Base-by-base conservation (phyloP, 2,113 vertebrate species). In the Rattus rattus region DNA sequence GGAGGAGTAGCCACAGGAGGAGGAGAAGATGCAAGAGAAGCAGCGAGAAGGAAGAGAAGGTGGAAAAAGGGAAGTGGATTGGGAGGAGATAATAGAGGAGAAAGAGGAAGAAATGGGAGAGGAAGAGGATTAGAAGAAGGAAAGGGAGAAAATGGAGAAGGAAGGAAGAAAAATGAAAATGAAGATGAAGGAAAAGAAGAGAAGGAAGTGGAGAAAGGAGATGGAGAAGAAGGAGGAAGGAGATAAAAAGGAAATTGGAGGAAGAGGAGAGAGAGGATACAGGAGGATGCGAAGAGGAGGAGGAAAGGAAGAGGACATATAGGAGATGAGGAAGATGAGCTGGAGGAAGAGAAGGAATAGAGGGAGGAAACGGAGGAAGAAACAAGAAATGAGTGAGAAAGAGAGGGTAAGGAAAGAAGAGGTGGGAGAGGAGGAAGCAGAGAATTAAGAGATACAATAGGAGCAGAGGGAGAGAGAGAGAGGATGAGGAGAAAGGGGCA, bases 191-290 rank as follows among this genome's bases (percentile, higher is more conserved):
- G 43, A 13, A 14, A 6, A 30, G 52, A 49, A 24, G 75, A 77
- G 43, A 6, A 83, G 54, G n/a, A 36, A 19, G 36, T n/a, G 20
- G 9, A n/a, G 52, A 39, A 33, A 16, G 43, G 22, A 77, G 47
- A 79, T 54, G 52, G 52, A 54, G 52, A 54, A 63, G 30, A 36
- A 49, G 30, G 7, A 52, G 2, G 17, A 52, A 8, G 24, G 26
- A 5, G 39, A 39, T 7, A 5, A 1, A 9, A 4, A n/a, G n/a
- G 22, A n/a, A 69, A 7, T 33, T 8, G 8, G 20, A 5, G 17
- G 43, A 30, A 7, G 39, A 14, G 7, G 11, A 33, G 7, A 10
- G 30, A 11, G 56, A 19, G 22, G 20, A 39, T 43, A 13, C 16
- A 28, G 36, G 33, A 39, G 11, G n/a, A 61, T 59, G n/a, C 7